These are phyloP conservation scores for Halichondria panicea DNA, from an alignment of 37 sponge, comb jelly and placozoan genomes.

Conservation along the genomic window DNA sequence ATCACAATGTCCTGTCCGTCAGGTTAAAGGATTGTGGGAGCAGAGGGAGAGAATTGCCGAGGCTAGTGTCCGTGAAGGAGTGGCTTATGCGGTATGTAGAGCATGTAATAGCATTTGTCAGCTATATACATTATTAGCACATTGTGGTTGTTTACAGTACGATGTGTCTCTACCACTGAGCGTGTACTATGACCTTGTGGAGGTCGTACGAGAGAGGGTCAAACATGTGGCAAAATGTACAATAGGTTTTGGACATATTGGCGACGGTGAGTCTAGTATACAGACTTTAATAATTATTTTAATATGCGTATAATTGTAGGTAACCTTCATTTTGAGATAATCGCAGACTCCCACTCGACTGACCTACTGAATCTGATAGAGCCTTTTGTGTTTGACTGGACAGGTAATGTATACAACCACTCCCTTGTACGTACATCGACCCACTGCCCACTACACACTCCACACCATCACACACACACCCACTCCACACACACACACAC, in stretches of 20 bases:
- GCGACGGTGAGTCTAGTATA: slow-evolving; percentile 72
- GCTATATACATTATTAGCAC: not conserved
- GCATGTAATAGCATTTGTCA: not conserved
- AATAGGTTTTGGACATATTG: slow-evolving; percentile 95
- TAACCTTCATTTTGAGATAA: slow-evolving; percentile 93
- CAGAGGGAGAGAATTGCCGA: slow-evolving; percentile 86
- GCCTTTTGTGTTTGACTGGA: slow-evolving; percentile 96
- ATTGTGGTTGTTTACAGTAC: slow-evolving; percentile 55
- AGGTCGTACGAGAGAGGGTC: slow-evolving; percentile 65
- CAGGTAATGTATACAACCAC: slow-evolving; percentile 55
- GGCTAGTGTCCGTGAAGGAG: slow-evolving; percentile 69
- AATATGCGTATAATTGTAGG: not conserved
- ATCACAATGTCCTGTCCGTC: not conserved
- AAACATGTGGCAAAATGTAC: slow-evolving; percentile 35
- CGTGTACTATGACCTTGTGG: slow-evolving; percentile 84
- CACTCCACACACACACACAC: too few species aligned
- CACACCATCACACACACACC: too few species aligned
- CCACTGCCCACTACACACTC: too few species aligned
- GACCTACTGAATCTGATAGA: slow-evolving; percentile 81
- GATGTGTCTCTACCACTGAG: slow-evolving; percentile 92
- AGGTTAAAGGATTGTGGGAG: slow-evolving; percentile 76
- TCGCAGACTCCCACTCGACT: slow-evolving; percentile 43
- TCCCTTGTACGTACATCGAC: too few species aligned
- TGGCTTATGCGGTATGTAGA: slow-evolving; percentile 61
- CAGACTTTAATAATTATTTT: not conserved